phyloP scores from a whole-genome alignment of 2,113 vertebrate genomes.

The Chunga burmeisteri region DNA sequence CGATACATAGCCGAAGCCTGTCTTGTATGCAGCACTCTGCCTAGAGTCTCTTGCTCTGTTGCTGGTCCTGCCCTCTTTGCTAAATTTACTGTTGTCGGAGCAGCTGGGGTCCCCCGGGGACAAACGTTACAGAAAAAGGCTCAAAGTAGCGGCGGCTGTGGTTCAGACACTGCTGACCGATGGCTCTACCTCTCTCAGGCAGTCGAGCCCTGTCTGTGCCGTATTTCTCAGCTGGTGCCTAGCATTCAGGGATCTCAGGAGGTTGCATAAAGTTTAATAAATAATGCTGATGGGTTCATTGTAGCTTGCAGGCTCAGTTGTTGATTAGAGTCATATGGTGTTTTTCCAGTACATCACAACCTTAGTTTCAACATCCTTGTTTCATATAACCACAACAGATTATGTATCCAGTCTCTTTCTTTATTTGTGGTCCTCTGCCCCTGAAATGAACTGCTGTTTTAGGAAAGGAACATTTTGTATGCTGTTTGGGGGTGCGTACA shows the following conservation, averaged over 20 bases:
- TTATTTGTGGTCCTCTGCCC: slow-evolving; percentile 3
- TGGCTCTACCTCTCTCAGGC: background rate
- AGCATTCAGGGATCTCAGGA: background rate
- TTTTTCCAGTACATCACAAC: slow-evolving; percentile 28
- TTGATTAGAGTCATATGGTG: slow-evolving; percentile 56
- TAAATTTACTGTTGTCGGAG: background rate
- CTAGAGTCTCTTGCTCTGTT: background rate
- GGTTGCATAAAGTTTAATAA: slow-evolving; percentile 25
- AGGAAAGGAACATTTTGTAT: background rate
- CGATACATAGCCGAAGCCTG: rapidly evolving
- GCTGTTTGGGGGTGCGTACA: background rate
- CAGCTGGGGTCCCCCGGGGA: background rate
- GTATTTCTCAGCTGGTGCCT: background rate
- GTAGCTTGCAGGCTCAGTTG: slow-evolving; percentile 51
- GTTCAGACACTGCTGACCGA: rapidly evolving
- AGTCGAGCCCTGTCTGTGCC: rapidly evolving
- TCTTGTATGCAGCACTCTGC: background rate
- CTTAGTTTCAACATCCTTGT: slow-evolving; percentile 42
- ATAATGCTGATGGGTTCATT: slow-evolving; percentile 52
- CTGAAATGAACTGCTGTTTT: background rate
- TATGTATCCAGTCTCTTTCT: background rate
- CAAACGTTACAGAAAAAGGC: rapidly evolving
- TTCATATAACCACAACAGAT: background rate
- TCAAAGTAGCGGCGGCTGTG: too few relatives aligned
- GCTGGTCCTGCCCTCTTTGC: background rate